Evolutionary conservation across 2,888 invertebrate species (phyloP).

Genomic region (Abscondita cerata): DNA sequence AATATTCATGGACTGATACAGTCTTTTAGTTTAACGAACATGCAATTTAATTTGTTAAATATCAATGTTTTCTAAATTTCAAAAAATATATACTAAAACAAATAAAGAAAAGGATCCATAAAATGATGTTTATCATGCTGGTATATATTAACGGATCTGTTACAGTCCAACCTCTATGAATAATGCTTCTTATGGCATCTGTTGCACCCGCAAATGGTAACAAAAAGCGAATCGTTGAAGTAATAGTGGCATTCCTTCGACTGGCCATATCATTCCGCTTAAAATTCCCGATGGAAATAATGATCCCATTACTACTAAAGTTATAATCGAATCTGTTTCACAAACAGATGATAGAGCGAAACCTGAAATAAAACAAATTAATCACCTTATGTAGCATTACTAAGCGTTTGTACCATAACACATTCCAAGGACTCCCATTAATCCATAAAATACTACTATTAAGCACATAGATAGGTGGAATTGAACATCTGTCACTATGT

Average conservation of each 20-base stretch:
- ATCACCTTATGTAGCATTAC: too few species aligned
- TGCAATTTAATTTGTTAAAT: too few species aligned
- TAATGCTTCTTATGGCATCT: background rate
- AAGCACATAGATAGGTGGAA: background rate
- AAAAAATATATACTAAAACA: background rate
- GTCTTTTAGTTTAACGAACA: too few species aligned
- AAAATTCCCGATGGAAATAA: background rate
- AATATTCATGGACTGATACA: too few species aligned
- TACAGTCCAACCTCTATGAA: conserved; percentile 2
- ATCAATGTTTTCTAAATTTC: conserved; percentile 1
- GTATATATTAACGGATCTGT: background rate
- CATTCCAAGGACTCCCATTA: background rate
- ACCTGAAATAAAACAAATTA: background rate
- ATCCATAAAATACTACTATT: background rate
- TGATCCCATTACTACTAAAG: background rate
- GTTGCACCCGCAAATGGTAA: background rate
- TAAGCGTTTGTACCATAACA: too few species aligned
- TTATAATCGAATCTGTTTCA: background rate
- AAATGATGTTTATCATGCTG: background rate
- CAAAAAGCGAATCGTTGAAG: background rate
- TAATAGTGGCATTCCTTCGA: background rate
- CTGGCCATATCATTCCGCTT: background rate
- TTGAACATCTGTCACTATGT: background rate
- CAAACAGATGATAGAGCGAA: background rate
- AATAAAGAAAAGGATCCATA: background rate